Evolutionary conservation across 2,888 invertebrate genomes (phyloP).

Genomic region (Drosophila birchii): DNA sequence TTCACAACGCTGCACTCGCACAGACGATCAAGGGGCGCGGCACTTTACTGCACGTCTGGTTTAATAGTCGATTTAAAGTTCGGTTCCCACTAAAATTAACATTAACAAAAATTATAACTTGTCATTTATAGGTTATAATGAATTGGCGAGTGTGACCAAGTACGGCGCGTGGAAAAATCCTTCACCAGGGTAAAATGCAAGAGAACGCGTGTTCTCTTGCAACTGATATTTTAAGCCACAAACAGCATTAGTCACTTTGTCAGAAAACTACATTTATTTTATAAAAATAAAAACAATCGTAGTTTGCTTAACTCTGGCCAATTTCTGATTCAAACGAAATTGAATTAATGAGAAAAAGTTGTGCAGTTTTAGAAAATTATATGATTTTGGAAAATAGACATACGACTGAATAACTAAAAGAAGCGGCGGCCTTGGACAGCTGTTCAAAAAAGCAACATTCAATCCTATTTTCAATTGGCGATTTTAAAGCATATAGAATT

Average conservation of each 20-base stretch:
- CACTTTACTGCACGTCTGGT: constrained; percentile 2
- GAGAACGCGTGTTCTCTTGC: background rate
- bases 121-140: constrained; percentile 78
- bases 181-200: background rate
- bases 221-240: constrained; percentile 8
- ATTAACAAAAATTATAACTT: constrained; percentile 79
- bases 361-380: background rate
- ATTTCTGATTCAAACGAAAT: background rate
- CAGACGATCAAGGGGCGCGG: background rate
- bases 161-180: constrained; percentile 19
- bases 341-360: background rate
- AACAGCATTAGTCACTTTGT: constrained; percentile 5
- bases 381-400: background rate
- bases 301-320: too few species aligned
- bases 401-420: background rate
- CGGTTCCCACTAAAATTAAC: constrained; percentile 62
- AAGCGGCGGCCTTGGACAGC: background rate
- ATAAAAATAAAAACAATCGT: background rate
- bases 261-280: background rate
- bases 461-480: background rate
- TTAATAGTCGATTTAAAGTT: constrained; percentile 19
- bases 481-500: background rate
- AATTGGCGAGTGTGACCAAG: constrained; percentile 66
- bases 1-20: constrained; percentile 1
- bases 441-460: background rate